A percentile compares a stretch with the other conserved stretches of the same genome.
Evolutionary conservation across 2,797 vertebrate species (phyloP).

Genomic region (Naso thynnoides): DNA sequence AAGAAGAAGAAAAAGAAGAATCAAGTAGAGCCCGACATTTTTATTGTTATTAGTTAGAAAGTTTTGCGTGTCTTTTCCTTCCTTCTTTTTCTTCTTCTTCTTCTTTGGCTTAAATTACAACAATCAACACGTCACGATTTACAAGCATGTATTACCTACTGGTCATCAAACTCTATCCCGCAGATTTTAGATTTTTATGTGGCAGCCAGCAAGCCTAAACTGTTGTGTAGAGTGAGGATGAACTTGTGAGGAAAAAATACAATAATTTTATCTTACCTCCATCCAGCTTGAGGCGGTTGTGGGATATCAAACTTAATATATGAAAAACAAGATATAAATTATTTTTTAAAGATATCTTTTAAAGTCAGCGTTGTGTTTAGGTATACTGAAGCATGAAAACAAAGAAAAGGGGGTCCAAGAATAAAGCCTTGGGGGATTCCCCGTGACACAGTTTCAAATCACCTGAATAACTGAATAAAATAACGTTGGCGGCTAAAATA

Average conservation of each 20-base stretch:
- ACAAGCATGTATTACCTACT: background rate
- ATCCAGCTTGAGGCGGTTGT: background rate
- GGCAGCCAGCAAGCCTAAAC: background rate
- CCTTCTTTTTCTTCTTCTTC: no score
- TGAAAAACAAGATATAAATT: background rate
- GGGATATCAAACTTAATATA: background rate
- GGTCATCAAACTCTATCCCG: background rate
- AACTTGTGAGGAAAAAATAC: background rate
- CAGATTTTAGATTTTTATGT: background rate
- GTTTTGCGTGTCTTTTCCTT: no score
- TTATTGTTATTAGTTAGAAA: no score
- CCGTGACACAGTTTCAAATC: constrained; percentile 33
- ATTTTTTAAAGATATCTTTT: background rate
- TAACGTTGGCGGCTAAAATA: constrained; percentile 19
- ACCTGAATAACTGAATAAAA: constrained; percentile 44
- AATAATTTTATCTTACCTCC: background rate
- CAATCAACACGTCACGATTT: no score
- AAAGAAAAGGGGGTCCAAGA: no score
- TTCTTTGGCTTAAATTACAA: no score
- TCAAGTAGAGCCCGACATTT: no score
- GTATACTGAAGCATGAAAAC: no score
- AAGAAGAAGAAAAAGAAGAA: no score
- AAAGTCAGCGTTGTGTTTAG: background rate
- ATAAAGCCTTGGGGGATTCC: background rate
- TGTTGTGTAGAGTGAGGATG: background rate